A percentile compares a stretch with the other conserved stretches of the same genome.
phyloP scores from a whole-genome alignment of 2,797 vertebrate species.

The Pteronotus mesoamericanus region DNA sequence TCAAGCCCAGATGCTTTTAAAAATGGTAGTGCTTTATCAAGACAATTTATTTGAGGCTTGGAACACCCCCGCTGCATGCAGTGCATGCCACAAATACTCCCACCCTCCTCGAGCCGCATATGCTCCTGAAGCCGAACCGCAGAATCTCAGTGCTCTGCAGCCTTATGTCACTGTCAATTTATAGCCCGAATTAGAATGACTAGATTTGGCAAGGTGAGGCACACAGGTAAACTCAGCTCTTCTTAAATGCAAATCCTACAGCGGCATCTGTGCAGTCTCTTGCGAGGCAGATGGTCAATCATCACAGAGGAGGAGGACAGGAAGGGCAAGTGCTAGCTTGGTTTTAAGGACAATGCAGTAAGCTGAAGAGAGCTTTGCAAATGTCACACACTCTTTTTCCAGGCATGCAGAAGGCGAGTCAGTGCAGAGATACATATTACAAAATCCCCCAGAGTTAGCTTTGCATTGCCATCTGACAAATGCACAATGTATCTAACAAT shows the following conservation, averaged over 20 bases:
- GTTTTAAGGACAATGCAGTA: not conserved
- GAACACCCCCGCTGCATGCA: not conserved
- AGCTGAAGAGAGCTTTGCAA: not conserved
- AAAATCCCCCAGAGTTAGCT: not conserved
- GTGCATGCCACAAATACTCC: not conserved
- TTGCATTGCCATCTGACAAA: not conserved
- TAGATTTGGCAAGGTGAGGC: conserved; percentile 13
- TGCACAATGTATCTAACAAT: not conserved
- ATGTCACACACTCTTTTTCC: not conserved
- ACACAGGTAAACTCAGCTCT: not conserved
- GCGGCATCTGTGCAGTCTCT: not conserved
- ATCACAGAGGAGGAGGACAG: not conserved
- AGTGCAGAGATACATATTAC: not conserved
- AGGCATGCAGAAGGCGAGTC: not conserved
- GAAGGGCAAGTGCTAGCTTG: not conserved
- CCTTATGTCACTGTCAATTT: not conserved
- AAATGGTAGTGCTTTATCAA: not conserved
- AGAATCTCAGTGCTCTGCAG: not conserved
- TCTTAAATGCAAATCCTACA: not conserved
- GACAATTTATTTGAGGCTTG: not conserved
- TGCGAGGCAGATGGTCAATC: not conserved
- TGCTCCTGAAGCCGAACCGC: not conserved
- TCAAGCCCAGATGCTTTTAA: not conserved
- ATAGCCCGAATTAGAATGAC: not conserved
- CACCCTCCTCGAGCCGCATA: not conserved